phyloP scores from a whole-genome alignment of 2,113 vertebrate genomes.

The Pygoscelis adeliae region DNA sequence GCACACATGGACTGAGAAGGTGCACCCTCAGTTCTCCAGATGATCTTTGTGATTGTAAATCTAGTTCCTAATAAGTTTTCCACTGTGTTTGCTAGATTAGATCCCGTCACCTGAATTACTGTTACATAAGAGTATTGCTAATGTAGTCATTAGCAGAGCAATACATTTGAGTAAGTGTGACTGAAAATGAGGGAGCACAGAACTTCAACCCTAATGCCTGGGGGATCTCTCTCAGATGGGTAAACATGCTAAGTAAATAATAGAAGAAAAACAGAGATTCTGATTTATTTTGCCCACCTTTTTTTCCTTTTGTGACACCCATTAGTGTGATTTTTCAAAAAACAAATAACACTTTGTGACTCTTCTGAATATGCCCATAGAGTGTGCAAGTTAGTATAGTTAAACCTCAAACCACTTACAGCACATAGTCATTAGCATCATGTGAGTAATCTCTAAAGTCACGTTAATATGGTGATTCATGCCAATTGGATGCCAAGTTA shows the following conservation, averaged over 20 bases:
- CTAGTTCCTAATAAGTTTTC: neutral
- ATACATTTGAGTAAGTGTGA: neutral
- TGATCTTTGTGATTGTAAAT: neutral
- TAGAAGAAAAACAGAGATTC: neutral
- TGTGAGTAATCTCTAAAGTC: neutral
- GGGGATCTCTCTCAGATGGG: neutral
- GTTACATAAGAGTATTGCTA: neutral
- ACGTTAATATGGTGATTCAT: neutral
- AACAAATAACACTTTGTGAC: neutral
- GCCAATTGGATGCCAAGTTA: neutral
- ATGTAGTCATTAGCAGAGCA: neutral
- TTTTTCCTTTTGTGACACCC: neutral
- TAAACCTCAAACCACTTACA: neutral
- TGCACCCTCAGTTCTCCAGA: neutral
- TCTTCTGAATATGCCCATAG: neutral
- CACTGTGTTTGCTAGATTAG: neutral
- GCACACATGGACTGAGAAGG: neutral
- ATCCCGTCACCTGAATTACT: neutral
- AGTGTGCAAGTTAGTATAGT: neutral
- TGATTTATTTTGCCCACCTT: neutral
- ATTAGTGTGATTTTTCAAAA: neutral
- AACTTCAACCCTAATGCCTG: neutral
- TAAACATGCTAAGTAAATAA: neutral
- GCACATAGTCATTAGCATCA: neutral
- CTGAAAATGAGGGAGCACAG: neutral